phyloP scores from a whole-genome alignment of 2,888 invertebrate genomes.

The Lochmaea crataegi region DNA sequence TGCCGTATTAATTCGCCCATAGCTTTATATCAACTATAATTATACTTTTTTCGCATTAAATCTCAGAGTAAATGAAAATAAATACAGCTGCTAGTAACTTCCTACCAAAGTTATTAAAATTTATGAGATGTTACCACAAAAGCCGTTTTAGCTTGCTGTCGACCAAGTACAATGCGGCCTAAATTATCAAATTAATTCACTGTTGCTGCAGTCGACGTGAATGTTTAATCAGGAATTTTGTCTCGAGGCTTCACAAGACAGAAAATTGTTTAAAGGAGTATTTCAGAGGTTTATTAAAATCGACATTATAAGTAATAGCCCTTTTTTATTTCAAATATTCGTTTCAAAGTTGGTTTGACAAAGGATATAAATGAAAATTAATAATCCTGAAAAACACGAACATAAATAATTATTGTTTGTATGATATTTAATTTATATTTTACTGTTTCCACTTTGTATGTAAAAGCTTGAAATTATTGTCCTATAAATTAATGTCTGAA shows the following conservation, averaged over 20 bases:
- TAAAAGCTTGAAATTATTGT: no score
- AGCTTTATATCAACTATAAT: background rate
- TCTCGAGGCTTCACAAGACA: background rate
- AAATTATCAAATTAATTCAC: background rate
- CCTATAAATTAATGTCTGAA: no score
- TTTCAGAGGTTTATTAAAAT: background rate
- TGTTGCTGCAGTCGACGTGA: background rate
- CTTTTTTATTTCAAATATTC: no score
- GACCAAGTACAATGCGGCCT: slow-evolving; percentile 1
- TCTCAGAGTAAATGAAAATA: background rate
- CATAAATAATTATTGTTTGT: no score
- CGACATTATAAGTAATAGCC: background rate
- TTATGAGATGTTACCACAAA: background rate
- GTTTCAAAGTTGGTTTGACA: no score
- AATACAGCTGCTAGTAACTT: background rate
- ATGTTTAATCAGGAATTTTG: background rate
- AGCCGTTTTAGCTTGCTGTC: slow-evolving; percentile 1
- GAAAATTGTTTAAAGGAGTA: background rate
- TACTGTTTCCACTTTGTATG: no score
- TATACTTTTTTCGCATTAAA: background rate
- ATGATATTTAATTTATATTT: no score
- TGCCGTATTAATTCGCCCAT: background rate
- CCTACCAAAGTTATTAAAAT: slow-evolving; percentile 4
- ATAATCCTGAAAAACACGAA: no score
- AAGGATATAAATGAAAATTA: no score